Evolutionary conservation across 2,797 vertebrate genomes (phyloP).

Genomic region (Orestias chungarensis): DNA sequence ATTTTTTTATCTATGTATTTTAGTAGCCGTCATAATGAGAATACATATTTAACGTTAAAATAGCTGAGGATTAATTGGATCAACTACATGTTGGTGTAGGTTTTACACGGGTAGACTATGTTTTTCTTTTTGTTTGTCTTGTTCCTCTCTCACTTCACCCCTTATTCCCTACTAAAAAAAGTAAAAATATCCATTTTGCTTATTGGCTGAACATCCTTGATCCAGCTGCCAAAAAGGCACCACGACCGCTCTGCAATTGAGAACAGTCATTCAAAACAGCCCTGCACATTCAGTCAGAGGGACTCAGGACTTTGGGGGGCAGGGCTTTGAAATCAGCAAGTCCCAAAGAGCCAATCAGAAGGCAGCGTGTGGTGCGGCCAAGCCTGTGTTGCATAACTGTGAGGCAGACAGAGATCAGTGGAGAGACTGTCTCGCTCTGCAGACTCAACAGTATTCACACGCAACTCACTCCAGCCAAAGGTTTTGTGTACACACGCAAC

Average conservation of each 20-base stretch:
- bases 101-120: slow-evolving; percentile 16
- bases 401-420: slow-evolving; percentile 50
- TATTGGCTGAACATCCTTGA: slow-evolving; percentile 1
- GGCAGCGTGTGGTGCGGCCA: slow-evolving; percentile 21
- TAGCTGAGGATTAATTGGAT: slow-evolving; percentile 10
- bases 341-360: slow-evolving; percentile 48
- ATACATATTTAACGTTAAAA: slow-evolving; percentile 24
- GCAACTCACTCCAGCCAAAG: slow-evolving; percentile 43
- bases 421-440: slow-evolving; percentile 54
- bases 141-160: slow-evolving; percentile 24
- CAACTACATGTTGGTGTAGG: slow-evolving; percentile 38
- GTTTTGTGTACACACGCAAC: slow-evolving; percentile 6
- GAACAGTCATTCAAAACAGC: slow-evolving; percentile 30
- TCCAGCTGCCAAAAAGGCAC: slow-evolving; percentile 4
- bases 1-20: slow-evolving; percentile 51
- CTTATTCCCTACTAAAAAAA: slow-evolving; percentile 28
- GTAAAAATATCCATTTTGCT: background rate
- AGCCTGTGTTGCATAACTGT: slow-evolving; percentile 60
- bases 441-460: slow-evolving; percentile 71
- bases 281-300: slow-evolving; percentile 5
- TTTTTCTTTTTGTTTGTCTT: slow-evolving; percentile 23
- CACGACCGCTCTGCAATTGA: slow-evolving; percentile 7
- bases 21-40: slow-evolving; percentile 35
- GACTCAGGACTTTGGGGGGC: slow-evolving; percentile 28
- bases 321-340: slow-evolving; percentile 40